Evolutionary conservation across 2,888 invertebrate genomes (phyloP).

Genomic region (Kuschelorhynchus macadamiae): DNA sequence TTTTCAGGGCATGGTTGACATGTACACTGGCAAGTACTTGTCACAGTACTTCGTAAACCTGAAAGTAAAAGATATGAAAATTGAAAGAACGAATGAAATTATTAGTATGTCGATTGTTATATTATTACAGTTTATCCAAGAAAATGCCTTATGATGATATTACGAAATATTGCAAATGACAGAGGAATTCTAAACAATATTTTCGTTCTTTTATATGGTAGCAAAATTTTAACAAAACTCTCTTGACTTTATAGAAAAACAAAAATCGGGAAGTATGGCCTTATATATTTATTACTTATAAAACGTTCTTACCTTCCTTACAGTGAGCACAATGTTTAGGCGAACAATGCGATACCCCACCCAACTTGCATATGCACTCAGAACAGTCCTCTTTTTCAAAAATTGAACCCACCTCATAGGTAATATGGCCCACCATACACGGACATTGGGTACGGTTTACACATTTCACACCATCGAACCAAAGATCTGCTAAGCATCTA

Average conservation of each 20-base stretch:
- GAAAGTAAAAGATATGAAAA: conserved; percentile 58
- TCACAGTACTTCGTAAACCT: conserved; percentile 74
- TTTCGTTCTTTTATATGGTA: too few relatives aligned
- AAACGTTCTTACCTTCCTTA: conserved; percentile 67
- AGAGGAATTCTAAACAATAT: too few relatives aligned
- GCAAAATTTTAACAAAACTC: too few relatives aligned
- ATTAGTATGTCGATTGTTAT: too few relatives aligned
- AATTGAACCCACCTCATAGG: conserved; percentile 79
- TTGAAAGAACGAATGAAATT: too few relatives aligned
- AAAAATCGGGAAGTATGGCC: too few relatives aligned
- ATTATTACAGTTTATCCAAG: too few relatives aligned
- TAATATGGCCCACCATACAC: conserved; percentile 79
- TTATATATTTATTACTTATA: too few relatives aligned
- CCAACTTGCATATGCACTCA: conserved; percentile 84
- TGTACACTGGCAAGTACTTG: conserved; percentile 77
- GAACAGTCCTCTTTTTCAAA: conserved; percentile 83
- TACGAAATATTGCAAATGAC: too few relatives aligned
- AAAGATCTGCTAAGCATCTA: conserved; percentile 71
- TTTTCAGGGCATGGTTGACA: conserved; percentile 81
- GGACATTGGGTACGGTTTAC: conserved; percentile 82
- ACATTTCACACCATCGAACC: conserved; percentile 84
- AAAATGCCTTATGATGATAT: too few relatives aligned
- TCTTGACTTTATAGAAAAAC: too few relatives aligned
- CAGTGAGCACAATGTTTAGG: conserved; percentile 80
- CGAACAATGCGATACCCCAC: conserved; percentile 80